Conservation (phyloP, 2,113 vertebrate genomes). For the Mesocricetus auratus region DNA sequence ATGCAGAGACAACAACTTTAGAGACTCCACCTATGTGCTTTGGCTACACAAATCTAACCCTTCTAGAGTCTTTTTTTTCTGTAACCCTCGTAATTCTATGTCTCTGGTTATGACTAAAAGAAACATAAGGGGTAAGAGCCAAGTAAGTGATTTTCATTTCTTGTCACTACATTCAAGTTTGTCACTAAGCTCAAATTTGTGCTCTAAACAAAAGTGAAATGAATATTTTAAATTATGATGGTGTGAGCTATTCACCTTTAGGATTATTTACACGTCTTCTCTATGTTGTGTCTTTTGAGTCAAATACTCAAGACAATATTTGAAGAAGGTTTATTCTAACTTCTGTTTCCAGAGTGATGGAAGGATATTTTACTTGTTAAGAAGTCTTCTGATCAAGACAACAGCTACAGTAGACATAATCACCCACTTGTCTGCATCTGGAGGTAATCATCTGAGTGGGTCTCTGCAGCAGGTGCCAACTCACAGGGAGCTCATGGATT, state of each 20-base stretch:
- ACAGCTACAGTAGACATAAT: neutral
- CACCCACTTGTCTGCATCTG: neutral
- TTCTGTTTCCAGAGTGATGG: neutral
- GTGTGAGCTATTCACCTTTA: neutral
- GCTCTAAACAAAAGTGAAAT: neutral
- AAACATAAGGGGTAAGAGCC: neutral
- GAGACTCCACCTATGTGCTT: neutral
- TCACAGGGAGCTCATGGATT: neutral
- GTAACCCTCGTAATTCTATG: neutral
- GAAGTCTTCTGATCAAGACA: slow-evolving; percentile 2
- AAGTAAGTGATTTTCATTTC: neutral
- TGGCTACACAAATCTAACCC: neutral
- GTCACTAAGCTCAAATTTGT: neutral
- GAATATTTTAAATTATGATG: neutral
- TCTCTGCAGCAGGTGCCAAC: neutral
- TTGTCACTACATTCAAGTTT: neutral
- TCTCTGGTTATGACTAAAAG: neutral
- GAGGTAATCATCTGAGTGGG: neutral
- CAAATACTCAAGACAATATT: neutral
- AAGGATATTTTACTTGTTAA: slow-evolving; percentile 24
- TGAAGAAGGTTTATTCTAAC: neutral
- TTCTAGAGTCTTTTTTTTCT: neutral
- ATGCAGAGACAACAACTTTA: neutral
- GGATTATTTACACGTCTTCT: fast-evolving
- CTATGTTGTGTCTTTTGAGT: neutral